Evolutionary conservation across 92 coral and sea anemone species (phyloP), one percentile per base, ranked within the genome.

Genomic region (Palythoa heliodiscus): DNA sequence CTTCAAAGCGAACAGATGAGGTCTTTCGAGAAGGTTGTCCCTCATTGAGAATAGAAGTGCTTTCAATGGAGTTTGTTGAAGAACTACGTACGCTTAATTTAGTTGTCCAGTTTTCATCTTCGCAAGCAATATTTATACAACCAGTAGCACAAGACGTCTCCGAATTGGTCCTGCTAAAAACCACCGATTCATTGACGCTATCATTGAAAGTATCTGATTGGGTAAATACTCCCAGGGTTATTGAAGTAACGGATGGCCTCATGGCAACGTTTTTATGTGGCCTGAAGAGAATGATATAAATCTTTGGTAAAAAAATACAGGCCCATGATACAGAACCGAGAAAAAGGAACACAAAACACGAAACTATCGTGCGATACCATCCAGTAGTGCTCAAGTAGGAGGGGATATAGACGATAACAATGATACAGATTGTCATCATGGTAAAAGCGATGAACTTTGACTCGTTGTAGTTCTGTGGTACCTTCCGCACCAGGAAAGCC

Each of bases 401-500:
- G 20, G 94, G 94, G 13, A 91, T 78, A 76, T 86, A 92, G 29
- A 92, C 95, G 60, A 92, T 86, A 8, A 92, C 88, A 29, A 89
- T 93, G 71, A 93, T 92, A 22, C 95, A 94, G 24, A 90, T 74
- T 1, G 95, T 94, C 25, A 93, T 82, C 98, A 94, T 94, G 57
- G 89, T 94, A 64, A 94, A 92, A 29, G 98, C 95, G 48, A 94
- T 94, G 73, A 92, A 87, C 53, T 88, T 87, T 4, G 95, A 93
- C 88, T 94, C 95, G 90, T 94, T 94, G 72, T 94, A 92, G 70
- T 94, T 94, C 84, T 94, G 93, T 7, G 98, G 98, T 10, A 93
- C 97, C 75, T 93, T 93, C 11, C 98, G 83, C 37, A 94, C 98
- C 11, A 92, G 89, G 84, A 90, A 92, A 0, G 98, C 98, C 73